A percentile compares a stretch with the other conserved stretches of the same genome.
phyloP scores from a whole-genome alignment of 2,113 vertebrate species.

The Pachypanchax playfairii region DNA sequence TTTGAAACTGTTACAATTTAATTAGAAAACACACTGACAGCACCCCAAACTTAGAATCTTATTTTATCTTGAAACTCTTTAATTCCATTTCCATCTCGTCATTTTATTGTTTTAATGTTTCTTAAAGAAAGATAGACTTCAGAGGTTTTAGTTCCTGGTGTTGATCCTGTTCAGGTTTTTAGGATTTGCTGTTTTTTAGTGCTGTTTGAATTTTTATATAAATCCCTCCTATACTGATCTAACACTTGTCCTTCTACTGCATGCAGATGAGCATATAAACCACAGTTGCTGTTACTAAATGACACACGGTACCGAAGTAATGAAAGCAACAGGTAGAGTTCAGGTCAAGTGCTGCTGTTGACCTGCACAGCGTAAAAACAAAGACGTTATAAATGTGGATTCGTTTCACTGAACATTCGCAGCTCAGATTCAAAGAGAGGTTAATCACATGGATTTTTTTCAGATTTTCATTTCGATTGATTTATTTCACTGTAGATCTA shows the following conservation, averaged over 20 bases:
- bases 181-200: slow-evolving; percentile 2
- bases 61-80: no score
- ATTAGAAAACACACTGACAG: no score
- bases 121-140: not conserved
- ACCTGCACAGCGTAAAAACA: slow-evolving; percentile 37
- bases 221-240: slow-evolving; percentile 13
- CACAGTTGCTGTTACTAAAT: slow-evolving; percentile 1
- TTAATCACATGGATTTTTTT: slow-evolving; percentile 49
- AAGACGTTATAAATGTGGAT: slow-evolving; percentile 25
- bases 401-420: slow-evolving; percentile 37
- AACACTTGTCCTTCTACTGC: not conserved
- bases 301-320: not conserved
- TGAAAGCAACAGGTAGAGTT: slow-evolving; percentile 14
- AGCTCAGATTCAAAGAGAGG: slow-evolving; percentile 24
- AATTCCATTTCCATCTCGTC: no score
- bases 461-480: slow-evolving; percentile 33
- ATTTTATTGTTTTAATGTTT: slow-evolving; percentile 3
- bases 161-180: slow-evolving; percentile 5
- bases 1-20: no score
- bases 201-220: slow-evolving; percentile 3
- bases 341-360: slow-evolving; percentile 49
- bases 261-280: slow-evolving; percentile 11
- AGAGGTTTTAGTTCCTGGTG: slow-evolving; percentile 8
- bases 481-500: slow-evolving; percentile 43
- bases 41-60: no score